Conservation (phyloP, 1,140 invertebrate genomes). For the Pseudomyrmex gracilis region DNA sequence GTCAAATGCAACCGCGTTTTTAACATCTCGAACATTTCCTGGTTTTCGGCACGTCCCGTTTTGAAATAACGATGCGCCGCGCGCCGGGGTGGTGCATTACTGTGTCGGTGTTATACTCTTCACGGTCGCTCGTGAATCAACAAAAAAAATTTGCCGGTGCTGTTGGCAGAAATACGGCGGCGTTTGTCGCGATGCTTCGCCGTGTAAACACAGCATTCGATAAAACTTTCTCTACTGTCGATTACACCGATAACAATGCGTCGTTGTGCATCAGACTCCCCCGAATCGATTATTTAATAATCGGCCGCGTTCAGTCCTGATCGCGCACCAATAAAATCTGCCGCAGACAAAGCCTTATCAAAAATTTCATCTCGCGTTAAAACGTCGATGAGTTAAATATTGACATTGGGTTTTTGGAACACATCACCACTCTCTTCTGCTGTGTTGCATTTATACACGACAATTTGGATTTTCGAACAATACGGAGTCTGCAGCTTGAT, state of each 20-base stretch:
- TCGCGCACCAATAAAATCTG: conserved; percentile 24
- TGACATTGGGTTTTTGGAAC: conserved; percentile 38
- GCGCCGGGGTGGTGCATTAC: conserved; percentile 2
- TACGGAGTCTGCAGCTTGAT: background rate
- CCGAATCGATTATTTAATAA: conserved; percentile 55
- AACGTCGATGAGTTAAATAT: conserved; percentile 35
- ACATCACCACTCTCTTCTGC: conserved; percentile 7
- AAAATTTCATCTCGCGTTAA: conserved; percentile 39
- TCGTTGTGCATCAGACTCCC: conserved; percentile 10
- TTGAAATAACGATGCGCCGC: background rate
- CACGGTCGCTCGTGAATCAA: conserved; percentile 1
- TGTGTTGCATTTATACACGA: background rate
- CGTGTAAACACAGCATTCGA: conserved; percentile 35
- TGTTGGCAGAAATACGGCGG: conserved; percentile 16
- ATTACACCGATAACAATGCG: conserved; percentile 45
- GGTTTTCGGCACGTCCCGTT: background rate
- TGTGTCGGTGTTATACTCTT: background rate
- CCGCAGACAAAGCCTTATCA: conserved; percentile 37
- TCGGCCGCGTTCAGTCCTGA: background rate
- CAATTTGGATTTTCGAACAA: conserved; percentile 3
- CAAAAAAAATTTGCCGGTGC: background rate
- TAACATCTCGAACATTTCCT: conserved; percentile 13
- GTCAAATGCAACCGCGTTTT: conserved; percentile 43
- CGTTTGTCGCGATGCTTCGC: conserved; percentile 33
- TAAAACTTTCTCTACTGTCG: conserved; percentile 39